Evolutionary conservation across 2,797 vertebrate genomes (phyloP).

Genomic region (Liparis tanakae): DNA sequence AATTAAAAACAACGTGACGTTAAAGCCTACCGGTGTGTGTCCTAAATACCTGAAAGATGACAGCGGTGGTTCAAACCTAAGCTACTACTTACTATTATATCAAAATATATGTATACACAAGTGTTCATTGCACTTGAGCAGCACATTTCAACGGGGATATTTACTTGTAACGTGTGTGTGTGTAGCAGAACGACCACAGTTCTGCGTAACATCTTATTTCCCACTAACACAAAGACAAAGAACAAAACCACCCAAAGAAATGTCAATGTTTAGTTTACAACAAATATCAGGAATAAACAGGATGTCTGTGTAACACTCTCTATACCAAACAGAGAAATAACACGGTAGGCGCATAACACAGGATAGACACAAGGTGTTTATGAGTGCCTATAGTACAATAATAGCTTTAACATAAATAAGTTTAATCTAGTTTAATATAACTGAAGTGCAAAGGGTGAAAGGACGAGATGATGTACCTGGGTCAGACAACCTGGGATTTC

Average conservation of each 20-base stretch:
- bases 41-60: slow-evolving; percentile 43
- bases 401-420: no score
- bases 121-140: not conserved
- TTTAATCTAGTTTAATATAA: not conserved
- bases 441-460: not conserved
- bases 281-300: slow-evolving; percentile 3
- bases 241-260: not conserved
- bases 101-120: not conserved
- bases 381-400: no score
- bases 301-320: not conserved
- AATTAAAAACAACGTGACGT: slow-evolving; percentile 3
- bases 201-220: slow-evolving; percentile 31
- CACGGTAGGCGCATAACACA: no score
- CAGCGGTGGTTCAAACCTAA: slow-evolving; percentile 44
- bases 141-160: not conserved
- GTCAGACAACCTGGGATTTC: not conserved
- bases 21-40: slow-evolving; percentile 15
- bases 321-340: not conserved
- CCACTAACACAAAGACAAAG: not conserved
- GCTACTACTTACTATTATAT: no score
- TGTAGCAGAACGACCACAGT: not conserved
- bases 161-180: not conserved
- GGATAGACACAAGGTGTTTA: not conserved
- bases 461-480: not conserved
- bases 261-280: not conserved